A percentile compares a stretch with the other conserved stretches of the same genome.
These are phyloP conservation scores for Lerista edwardsae DNA, from an alignment of 2,797 vertebrate genomes.

Conservation along the genomic window DNA sequence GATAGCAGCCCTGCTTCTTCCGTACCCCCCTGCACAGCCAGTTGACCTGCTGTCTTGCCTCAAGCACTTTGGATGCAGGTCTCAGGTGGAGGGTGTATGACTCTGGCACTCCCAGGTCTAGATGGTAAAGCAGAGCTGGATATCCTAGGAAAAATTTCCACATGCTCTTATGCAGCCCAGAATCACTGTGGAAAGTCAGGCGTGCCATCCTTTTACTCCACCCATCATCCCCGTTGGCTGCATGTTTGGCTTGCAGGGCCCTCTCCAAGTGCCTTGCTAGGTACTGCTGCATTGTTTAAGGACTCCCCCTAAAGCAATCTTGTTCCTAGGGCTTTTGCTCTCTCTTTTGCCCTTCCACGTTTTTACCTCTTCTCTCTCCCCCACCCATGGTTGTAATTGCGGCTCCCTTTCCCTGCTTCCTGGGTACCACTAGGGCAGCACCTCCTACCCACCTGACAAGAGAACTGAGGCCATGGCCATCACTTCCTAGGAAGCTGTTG, in stretches of 20 bases:
- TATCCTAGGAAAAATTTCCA: background rate
- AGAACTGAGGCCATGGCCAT: background rate
- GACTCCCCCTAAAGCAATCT: background rate
- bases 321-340: background rate
- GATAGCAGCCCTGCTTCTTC: too few relatives aligned
- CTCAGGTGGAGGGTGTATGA: background rate
- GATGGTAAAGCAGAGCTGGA: background rate
- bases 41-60: background rate
- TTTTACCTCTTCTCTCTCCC: background rate
- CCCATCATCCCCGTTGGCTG: background rate
- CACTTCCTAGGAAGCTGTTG: background rate
- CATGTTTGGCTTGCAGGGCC: background rate
- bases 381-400: too few relatives aligned
- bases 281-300: background rate
- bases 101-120: background rate
- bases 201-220: background rate
- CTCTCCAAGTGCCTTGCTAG: too few relatives aligned
- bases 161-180: background rate
- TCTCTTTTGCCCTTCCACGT: background rate
- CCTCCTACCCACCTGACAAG: too few relatives aligned
- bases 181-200: background rate
- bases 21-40: background rate
- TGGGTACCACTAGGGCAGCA: too few relatives aligned
- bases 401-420: background rate
- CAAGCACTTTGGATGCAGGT: background rate